Evolutionary conservation across 2,113 vertebrate genomes (phyloP).

Genomic region (Hypanus sabinus): DNA sequence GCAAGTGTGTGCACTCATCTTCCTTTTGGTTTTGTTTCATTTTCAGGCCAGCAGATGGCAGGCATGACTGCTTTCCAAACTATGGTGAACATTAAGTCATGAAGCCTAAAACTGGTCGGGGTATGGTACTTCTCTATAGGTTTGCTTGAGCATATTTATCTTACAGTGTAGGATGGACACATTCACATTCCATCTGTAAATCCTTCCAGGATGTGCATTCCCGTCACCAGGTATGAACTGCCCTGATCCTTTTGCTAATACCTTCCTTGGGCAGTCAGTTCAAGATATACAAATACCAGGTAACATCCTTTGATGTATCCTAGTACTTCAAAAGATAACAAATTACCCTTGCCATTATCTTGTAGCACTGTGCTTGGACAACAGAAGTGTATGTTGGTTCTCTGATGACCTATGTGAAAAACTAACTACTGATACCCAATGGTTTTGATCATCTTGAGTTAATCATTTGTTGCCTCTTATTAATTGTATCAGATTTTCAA

Average conservation of each 20-base stretch:
- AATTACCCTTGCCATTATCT: background rate
- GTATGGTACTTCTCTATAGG: background rate
- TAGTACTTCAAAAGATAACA: background rate
- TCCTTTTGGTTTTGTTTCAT: background rate
- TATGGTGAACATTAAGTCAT: background rate
- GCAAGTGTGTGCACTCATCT: no score
- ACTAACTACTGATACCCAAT: background rate
- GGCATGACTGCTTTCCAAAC: background rate
- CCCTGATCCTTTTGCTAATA: background rate
- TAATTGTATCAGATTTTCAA: background rate
- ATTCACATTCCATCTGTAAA: background rate
- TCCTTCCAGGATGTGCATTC: background rate
- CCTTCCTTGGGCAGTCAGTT: background rate
- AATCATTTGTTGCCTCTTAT: background rate
- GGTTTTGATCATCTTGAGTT: background rate
- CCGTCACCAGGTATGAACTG: background rate
- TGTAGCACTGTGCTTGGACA: background rate
- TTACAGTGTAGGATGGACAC: background rate
- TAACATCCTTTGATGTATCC: background rate
- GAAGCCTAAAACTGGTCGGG: background rate
- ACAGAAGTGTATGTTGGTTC: background rate
- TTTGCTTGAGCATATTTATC: background rate
- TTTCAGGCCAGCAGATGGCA: conserved; percentile 33
- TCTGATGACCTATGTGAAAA: background rate
- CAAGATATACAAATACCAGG: background rate